Evolutionary conservation across 2,888 invertebrate genomes (phyloP), one percentile per base, ranked within the genome.

Genomic region (Eledona agricola): DNA sequence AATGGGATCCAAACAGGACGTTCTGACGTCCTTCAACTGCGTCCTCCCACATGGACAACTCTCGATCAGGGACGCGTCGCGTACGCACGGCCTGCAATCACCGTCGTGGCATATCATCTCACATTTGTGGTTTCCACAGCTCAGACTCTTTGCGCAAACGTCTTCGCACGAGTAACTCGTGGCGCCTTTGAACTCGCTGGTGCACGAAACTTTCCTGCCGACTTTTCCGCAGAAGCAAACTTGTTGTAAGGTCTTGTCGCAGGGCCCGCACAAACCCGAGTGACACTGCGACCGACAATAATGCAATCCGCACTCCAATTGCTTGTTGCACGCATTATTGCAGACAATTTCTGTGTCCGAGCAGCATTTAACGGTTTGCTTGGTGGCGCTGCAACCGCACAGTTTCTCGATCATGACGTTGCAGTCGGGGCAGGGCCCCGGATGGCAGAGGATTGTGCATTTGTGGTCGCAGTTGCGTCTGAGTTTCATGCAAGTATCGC

Each of bases 361-460:
- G 67, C 87, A 87, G 73, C 93, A 94, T 53, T 86, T 82, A 32
- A 90, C 82, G 0, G 82, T 79, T 62, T 82, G 82, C 1, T 81
- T 81, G 13, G 87, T 89, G 32, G 83, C 45, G 0, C 90, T 90
- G 67, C 94, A 95, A 1, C 89, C 90, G 64, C 94, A 94, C 59
- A 80, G 77, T 52, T 87, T 85, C 43, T 75, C 79, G 6, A 91
- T 84, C 66, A 87, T 88, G 1, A 90, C 87, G 61, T 84, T 85
- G 68, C 96, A 97, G 0, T 89, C 87, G 1, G 95, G 94, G 76
- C 97, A 97, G 0, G 96, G 94, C 0, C 97, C 97, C 0, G 96
- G 96, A 74, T 97, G 96, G 71, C 96, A 96, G 0, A 89, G 80
- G 62, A 94, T 77, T 5, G 85, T 87, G 75, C 95, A 95, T 0